Conservation (phyloP, 2,113 vertebrate genomes). For the Diphyllodes magnificus region DNA sequence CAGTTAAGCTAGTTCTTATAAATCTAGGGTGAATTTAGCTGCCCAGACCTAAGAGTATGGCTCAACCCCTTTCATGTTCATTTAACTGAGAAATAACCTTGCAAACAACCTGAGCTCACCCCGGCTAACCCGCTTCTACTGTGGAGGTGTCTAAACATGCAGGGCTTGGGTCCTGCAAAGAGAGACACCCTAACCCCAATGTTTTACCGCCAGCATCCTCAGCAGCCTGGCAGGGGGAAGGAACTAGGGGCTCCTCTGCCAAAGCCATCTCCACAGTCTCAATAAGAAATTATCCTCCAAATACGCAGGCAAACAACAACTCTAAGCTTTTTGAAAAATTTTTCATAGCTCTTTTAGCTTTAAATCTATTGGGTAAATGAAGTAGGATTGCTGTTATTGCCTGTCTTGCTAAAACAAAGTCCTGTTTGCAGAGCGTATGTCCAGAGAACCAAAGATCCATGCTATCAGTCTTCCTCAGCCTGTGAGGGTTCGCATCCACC, state of each 20-base stretch:
- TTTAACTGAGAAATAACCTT: not conserved
- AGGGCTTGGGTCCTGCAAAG: not conserved
- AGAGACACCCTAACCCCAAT: accelerated
- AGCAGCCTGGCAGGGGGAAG: not conserved
- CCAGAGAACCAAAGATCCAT: not conserved
- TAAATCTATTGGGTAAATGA: not conserved
- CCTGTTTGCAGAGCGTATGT: accelerated
- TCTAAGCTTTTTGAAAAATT: not conserved
- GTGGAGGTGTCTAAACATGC: not conserved
- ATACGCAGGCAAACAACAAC: not conserved
- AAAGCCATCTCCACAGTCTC: not conserved
- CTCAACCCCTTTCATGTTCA: not conserved
- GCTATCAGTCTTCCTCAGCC: not conserved
- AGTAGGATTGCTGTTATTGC: not conserved
- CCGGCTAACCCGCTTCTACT: not conserved
- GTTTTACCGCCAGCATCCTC: not conserved
- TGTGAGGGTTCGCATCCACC: not conserved
- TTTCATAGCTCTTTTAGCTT: not conserved
- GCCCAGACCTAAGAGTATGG: not conserved
- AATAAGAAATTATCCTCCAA: not conserved
- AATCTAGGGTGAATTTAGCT: not conserved
- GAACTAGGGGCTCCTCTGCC: not conserved
- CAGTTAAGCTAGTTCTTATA: not conserved
- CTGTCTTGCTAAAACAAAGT: not conserved
- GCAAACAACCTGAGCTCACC: not conserved